Evolutionary conservation across 2,888 invertebrate genomes (phyloP).

Genomic region (Theretra japonica): DNA sequence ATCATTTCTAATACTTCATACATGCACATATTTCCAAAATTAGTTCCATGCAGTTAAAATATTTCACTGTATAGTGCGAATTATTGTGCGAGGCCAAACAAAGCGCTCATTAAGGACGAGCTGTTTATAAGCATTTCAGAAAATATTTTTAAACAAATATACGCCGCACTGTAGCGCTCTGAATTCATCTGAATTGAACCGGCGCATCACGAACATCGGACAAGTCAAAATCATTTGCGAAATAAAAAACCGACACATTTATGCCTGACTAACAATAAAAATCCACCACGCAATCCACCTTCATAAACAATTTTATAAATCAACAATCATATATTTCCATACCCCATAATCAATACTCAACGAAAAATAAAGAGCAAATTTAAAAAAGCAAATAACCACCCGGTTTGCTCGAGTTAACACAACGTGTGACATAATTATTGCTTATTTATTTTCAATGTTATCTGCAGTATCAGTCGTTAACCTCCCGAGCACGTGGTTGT

Average conservation of each 20-base stretch:
- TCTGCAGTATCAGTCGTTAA: conserved; percentile 81
- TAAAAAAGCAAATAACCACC: conserved; percentile 3
- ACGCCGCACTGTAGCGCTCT: conserved; percentile 22
- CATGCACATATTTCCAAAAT: not conserved
- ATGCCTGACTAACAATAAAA: too few species aligned
- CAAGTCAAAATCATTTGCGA: not conserved
- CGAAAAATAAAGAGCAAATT: not conserved
- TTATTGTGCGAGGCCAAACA: conserved; percentile 40
- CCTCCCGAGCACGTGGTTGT: conserved; percentile 79
- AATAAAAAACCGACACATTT: too few species aligned
- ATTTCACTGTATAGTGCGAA: conserved; percentile 38
- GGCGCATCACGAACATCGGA: not conserved
- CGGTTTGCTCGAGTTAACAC: conserved; percentile 23
- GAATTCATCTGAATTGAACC: conserved; percentile 24
- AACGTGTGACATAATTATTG: conserved; percentile 48
- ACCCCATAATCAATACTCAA: not conserved
- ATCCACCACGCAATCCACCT: too few species aligned
- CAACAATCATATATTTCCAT: not conserved
- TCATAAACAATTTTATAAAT: too few species aligned
- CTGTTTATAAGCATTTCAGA: conserved; percentile 63
- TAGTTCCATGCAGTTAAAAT: conserved; percentile 21
- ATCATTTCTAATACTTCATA: not conserved
- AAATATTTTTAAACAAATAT: conserved; percentile 52
- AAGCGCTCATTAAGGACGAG: conserved; percentile 46
- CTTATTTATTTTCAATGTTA: conserved; percentile 80